Base-by-base conservation (phyloP, 2,888 invertebrate species). In the Desoria tigrina region DNA sequence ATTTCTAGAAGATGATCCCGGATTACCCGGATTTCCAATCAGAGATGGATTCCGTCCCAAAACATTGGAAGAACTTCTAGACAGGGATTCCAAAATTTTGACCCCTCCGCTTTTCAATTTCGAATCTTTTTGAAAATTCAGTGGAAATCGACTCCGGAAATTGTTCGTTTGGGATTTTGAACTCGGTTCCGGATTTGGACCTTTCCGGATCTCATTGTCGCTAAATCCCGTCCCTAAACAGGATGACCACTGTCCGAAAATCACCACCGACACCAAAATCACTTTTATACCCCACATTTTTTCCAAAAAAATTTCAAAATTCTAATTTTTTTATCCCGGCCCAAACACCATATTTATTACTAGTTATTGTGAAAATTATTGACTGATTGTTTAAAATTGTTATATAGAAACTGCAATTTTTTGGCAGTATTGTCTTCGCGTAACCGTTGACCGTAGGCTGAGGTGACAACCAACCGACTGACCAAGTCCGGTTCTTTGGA, bases 401-500 rank as follows among this genome's bases (percentile, higher is more conserved):
- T 32, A 7, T 11, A 32, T 11, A 18, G 45, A 45, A 9, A 45
- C 16, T 45, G 9, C 45, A n/a, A 45, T 11, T 45, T 6, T 45
- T 45, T 21, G 4, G 4, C 45, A 4, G 16, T 45, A 11, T 6
- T 45, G 16, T 45, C 6, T 18, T 16, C n/a, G 6, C 21, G 6
- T 21, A 45, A 45, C 45, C 21, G 6, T 21, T n/a, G 9, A 21
- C 21, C 45, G 6, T 6, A 45, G 4, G 4, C 16, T 7, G 11
- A 32, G 32, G 32, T 32, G 32, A 32, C 45, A 45, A 45, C 4
- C 16, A 9, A 6, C 27, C 37, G 45, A 68, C 61, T 68, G 65
- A 65, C 32, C 49, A 65, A 65, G 67, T 70, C 70, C 70, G 67
- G 70, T 70, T 70, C 39, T 55, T 42, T 67, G 56, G 45, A 45